Percentiles rank a stretch among this genome's conserved stretches.
These are phyloP conservation scores for Gnathonemus longibarbis DNA, from an alignment of 2,113 vertebrate genomes.

Conservation along the genomic window DNA sequence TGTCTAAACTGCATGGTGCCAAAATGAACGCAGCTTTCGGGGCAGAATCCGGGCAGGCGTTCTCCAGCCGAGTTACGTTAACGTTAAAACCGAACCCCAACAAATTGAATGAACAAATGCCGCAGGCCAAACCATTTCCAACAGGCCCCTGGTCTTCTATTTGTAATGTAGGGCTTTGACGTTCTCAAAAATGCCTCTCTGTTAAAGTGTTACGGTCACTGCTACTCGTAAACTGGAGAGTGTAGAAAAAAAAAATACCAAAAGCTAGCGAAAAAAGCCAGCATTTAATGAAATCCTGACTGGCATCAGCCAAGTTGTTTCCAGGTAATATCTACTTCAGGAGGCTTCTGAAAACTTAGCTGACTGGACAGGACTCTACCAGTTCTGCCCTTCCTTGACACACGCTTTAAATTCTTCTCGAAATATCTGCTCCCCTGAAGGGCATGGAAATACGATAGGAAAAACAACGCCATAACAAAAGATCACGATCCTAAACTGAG, in stretches of 20 bases:
- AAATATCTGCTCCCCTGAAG: not conserved
- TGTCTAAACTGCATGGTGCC: not conserved
- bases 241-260: not conserved
- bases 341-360: not conserved
- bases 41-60: not conserved
- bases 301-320: not conserved
- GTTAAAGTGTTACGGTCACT: not conserved
- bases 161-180: not conserved
- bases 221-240: not conserved
- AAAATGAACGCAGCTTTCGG: not conserved
- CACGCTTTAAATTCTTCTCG: not conserved
- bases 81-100: not conserved
- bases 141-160: too few relatives aligned
- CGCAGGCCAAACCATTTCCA: not conserved
- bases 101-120: not conserved
- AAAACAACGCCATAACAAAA: not conserved
- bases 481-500: not conserved
- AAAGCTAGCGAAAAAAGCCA: not conserved
- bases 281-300: not conserved
- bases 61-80: not conserved
- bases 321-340: not conserved
- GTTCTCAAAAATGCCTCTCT: not conserved
- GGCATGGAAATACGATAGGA: not conserved
- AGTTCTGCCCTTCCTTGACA: not conserved
- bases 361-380: not conserved